Conservation (phyloP, 2,113 vertebrate genomes). For the Strix aluco region DNA sequence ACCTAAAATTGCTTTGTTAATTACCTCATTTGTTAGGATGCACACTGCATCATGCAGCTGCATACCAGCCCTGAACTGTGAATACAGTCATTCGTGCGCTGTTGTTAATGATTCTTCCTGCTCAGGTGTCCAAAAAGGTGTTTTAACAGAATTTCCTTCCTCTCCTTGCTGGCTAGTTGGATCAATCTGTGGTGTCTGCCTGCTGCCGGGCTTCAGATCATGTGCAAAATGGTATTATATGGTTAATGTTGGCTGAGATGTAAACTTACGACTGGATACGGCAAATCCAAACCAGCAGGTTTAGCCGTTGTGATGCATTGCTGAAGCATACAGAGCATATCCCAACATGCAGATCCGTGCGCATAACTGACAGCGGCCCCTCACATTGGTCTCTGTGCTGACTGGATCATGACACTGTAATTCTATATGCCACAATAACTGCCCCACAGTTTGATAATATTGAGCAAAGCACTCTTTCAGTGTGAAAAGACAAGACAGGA, state of each 20-base stretch:
- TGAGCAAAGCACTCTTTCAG: conserved; percentile 64
- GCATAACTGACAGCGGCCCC: conserved; percentile 49
- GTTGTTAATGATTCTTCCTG: not conserved
- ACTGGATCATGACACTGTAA: conserved; percentile 38
- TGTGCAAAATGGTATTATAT: not conserved
- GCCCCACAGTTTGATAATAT: conserved; percentile 6
- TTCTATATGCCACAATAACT: conserved; percentile 33
- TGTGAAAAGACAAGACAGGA: conserved; percentile 30
- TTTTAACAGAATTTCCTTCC: not conserved
- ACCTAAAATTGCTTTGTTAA: not conserved
- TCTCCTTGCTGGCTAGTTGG: not conserved
- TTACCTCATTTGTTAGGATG: not conserved
- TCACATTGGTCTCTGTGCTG: not conserved
- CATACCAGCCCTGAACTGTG: not conserved
- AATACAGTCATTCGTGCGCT: not conserved
- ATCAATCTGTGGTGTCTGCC: not conserved
- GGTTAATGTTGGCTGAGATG: not conserved
- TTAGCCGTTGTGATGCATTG: conserved; percentile 41
- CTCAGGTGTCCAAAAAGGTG: not conserved
- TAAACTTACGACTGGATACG: not conserved
- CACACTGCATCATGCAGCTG: not conserved
- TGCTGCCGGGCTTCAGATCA: not conserved
- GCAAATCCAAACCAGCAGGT: not conserved
- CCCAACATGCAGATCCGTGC: conserved; percentile 20
- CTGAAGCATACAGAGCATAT: conserved; percentile 39